Evolutionary conservation across 1,140 invertebrate genomes (phyloP).

Genomic region (Aphaenogaster rudis): DNA sequence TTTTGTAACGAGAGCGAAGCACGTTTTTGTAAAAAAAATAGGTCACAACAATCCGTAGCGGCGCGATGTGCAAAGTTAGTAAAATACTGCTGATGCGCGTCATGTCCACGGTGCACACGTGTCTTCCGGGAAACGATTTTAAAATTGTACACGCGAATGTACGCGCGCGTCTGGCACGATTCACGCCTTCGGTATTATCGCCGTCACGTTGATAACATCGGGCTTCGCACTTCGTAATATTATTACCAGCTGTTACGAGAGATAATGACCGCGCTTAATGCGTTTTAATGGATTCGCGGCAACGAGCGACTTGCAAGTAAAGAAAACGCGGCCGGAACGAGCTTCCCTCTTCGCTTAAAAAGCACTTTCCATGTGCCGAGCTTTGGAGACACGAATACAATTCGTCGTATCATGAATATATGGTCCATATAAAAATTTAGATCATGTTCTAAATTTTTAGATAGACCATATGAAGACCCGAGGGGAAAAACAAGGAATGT

Average conservation of each 20-base stretch:
- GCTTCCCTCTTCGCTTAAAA: not conserved
- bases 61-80: not conserved
- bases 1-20: not conserved
- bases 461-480: no score
- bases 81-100: conserved; percentile 34
- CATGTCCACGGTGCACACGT: not conserved
- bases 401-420: not conserved
- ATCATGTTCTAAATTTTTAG: no score
- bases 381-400: not conserved
- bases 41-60: not conserved
- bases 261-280: conserved; percentile 50
- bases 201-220: conserved; percentile 26
- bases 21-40: not conserved
- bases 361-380: not conserved
- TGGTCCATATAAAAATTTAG: not conserved
- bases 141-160: conserved; percentile 9
- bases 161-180: conserved; percentile 25
- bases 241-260: conserved; percentile 52
- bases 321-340: not conserved
- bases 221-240: conserved; percentile 39
- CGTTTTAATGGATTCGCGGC: conserved; percentile 28
- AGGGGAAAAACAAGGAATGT: no score
- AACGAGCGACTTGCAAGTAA: conserved; percentile 14
- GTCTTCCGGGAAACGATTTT: conserved; percentile 20
- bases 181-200: conserved; percentile 34